phyloP scores from a whole-genome alignment of 2,888 invertebrate species.

The Sesia apiformis region DNA sequence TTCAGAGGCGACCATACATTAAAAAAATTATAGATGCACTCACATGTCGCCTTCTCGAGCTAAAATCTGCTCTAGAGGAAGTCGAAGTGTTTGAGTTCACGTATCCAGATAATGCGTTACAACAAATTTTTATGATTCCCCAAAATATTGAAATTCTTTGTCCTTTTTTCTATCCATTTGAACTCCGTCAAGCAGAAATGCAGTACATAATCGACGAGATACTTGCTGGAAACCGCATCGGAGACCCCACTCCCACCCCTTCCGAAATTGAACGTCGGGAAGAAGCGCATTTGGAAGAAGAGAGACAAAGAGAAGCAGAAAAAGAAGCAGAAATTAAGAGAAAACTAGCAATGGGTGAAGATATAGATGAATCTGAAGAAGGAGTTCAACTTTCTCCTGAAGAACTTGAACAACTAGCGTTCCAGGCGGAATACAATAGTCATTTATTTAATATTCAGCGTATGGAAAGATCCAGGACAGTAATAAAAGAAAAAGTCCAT shows the following conservation, averaged over 20 bases:
- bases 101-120: conserved; percentile 81
- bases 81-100: conserved; percentile 77
- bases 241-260: conserved; percentile 46
- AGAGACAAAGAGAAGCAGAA: conserved; percentile 30
- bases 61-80: conserved; percentile 71
- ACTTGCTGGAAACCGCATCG: conserved; percentile 51
- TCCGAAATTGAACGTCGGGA: conserved; percentile 41
- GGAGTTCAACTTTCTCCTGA: conserved; percentile 30
- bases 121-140: conserved; percentile 81
- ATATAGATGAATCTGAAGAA: conserved; percentile 26
- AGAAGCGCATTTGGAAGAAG: conserved; percentile 36
- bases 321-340: conserved; percentile 39
- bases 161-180: conserved; percentile 77
- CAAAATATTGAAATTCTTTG: conserved; percentile 77
- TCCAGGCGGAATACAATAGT: conserved; percentile 34
- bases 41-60: conserved; percentile 73
- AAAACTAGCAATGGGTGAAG: conserved; percentile 38
- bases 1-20: conserved; percentile 73
- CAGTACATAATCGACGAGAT: conserved; percentile 62
- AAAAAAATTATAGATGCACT: conserved; percentile 74
- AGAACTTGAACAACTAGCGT: conserved; percentile 32
- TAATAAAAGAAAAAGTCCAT: conserved; percentile 23
- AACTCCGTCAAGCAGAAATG: conserved; percentile 60
- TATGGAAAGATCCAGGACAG: conserved; percentile 49
- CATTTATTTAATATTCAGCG: conserved; percentile 47